Base-by-base conservation (phyloP, 2,797 vertebrate species). In the Sorex maritimensis region DNA sequence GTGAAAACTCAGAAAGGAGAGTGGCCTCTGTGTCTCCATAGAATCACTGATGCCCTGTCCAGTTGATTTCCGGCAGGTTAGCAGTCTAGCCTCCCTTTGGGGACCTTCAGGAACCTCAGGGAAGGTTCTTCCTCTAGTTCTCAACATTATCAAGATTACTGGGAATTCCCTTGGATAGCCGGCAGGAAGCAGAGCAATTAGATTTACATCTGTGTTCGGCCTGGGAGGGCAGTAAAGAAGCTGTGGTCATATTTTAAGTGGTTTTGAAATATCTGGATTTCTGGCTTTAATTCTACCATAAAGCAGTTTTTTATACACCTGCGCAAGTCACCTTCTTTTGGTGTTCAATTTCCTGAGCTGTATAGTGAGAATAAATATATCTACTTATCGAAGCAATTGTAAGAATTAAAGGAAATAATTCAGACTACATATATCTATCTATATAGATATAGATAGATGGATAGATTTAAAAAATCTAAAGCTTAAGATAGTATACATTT, bases 281-380 rank as follows among this genome's bases (percentile, higher is more conserved):
- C 49, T 52, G 49, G 49, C 10, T 52, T 65, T 55, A 44, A 65
- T 75, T 90, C 23, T 58, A 38, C 24, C 21, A 30, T 1, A 28
- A 81, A 17, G 30, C 21, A 92, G 14, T 19, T 71, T 90, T 71
- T 90, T 71, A 80, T 21, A 69, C 69, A 30, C 75, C 28, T 34
- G n/a, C 83, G 3, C 46, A 26, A 46, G 7, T n/a, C 21, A 46
- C 26, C 63, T 4, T 26, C 30, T n/a, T 68, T 58, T 61, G 58
- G 58, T 61, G 58, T 38, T 73, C 81, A n/a, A 6, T 68, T 72
- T 67, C 21, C n/a, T 81, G 34, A 24, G 65, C 30, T 52, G 21
- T 41, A 63, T 75, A 65, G 17, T 84, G 13, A 91, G 34, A 81
- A 67, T 83, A 63, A 74, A 55, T 63, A 72, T 65, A 24, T 28